Percentiles rank a stretch among this genome's conserved stretches.
Conservation (phyloP, 2,888 invertebrate species). For the Limnephilus lunatus region DNA sequence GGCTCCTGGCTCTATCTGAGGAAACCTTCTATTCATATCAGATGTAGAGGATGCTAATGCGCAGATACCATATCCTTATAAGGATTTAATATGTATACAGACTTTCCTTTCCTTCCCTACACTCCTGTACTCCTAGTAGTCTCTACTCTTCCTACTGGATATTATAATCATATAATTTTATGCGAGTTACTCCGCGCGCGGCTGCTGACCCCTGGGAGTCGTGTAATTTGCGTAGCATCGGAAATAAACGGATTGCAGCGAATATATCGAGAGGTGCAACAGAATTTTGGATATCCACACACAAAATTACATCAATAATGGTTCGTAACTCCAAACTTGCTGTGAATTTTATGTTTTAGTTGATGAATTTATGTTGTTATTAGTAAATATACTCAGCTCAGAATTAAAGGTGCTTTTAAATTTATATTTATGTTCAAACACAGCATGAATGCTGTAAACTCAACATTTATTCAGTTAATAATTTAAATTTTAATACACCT, state of each 20-base stretch:
- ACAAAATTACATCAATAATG: neutral
- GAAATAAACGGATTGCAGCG: slow-evolving; percentile 7
- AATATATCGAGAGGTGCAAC: neutral
- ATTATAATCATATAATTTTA: neutral
- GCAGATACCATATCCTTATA: neutral
- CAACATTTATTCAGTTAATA: neutral
- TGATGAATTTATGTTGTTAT: neutral
- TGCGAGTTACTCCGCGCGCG: neutral
- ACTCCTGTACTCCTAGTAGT: neutral
- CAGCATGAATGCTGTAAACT: neutral
- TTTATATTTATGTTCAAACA: neutral
- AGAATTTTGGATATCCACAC: neutral
- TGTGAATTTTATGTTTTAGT: neutral
- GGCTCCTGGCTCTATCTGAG: slow-evolving; percentile 21
- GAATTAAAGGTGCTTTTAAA: neutral
- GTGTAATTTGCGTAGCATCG: neutral
- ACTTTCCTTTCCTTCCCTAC: neutral
- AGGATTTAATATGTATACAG: neutral
- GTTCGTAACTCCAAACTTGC: neutral
- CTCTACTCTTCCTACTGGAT: neutral
- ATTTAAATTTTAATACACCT: no score
- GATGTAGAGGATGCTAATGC: slow-evolving; percentile 46
- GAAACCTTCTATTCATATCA: slow-evolving; percentile 34
- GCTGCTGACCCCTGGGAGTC: neutral
- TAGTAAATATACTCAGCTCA: neutral